Base-by-base conservation (phyloP, 1,140 invertebrate genomes). In the Nasonia giraulti region DNA sequence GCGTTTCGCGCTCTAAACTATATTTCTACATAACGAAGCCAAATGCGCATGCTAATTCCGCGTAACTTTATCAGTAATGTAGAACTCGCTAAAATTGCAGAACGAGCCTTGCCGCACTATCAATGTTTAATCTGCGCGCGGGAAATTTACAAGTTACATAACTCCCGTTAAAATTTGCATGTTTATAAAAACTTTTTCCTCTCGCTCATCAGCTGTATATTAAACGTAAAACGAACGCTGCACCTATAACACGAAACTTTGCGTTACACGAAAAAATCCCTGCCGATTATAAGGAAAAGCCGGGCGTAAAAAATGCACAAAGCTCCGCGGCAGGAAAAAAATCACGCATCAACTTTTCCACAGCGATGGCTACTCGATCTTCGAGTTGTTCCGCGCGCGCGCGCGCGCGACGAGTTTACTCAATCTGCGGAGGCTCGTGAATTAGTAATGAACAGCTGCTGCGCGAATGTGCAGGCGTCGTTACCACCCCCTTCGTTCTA, bases 111-210 rank as follows among this genome's bases (percentile, higher is more conserved):
- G 55, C 55, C 2, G 0, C 1, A n/a, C 20, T 62, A n/a, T n/a
- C 55, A n/a, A 62, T 62, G 55, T 62, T 62, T 62, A 62, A 62
- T 62, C 55, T 20, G 50, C 1, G 17, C 2, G 27, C 27, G 31
- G 23, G 33, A 76, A 76, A 76, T 76, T 76, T 76, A n/a, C 31
- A 76, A 50, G 74, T 76, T 50, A 50, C 27, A 50, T 76, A 11
- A 50, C 40, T 50, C 17, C 20, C 12, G 1, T 44, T 76, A 47
- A 76, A 20, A 76, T 76, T 76, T 47, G 44, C 74, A 76, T 50
- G 74, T 44, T 76, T 76, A 23, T 17, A 44, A 75, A n/a, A 11
- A 76, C 20, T 76, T 76, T 47, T 37, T 6, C 47, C 20, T 5
- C 20, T n/a, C 55, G 2, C 20, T 20, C 55, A 44, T n/a, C 20